Base-by-base conservation (phyloP, 2,888 invertebrate genomes). In the Phalera bucephala region DNA sequence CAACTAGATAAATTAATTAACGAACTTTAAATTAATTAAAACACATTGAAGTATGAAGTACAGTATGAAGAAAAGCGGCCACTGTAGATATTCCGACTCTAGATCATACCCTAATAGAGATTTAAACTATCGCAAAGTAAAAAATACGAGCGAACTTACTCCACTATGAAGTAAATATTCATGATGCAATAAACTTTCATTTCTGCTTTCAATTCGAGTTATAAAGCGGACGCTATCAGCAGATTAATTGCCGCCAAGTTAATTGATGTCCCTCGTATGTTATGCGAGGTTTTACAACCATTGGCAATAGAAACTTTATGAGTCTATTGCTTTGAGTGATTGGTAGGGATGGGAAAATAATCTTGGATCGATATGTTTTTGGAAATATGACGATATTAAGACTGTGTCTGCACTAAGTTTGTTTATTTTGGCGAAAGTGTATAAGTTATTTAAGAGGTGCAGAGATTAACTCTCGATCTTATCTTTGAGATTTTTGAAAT, bases 231-330 rank as follows among this genome's bases (percentile, higher is more conserved):
- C 48, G 57, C 40, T 58, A 61, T 64, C 55, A 54, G 52, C 39
- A 52, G 56, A 63, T 70, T 69, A 63, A 65, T 63, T 62, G 58
- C 47, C 46, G 29, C 45, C 40, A 53, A 50, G 58, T 54, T 74
- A 72, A 76, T 74, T 71, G 69, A 56, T 60, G 62, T 52, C 54
- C 52, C 51, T 40, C 54, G 60, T 58, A 57, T 62, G 65, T 64
- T 66, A 65, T 59, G 57, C 49, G 42, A 52, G 43, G 47, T 59
- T 72, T 75, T 68, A 76, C 61, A 58, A 47, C 44, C 46, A 51
- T 25, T 51, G 53, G 49, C 65, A 65, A 65, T 74, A 71, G 68
- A 60, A 51, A 45, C 67, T 76, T 76, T 69, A 75, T 48, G 45
- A 52, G 55, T 60, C 38, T 44, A 64, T 66, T 52, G 56, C 49